These are phyloP conservation scores for Pao palembangensis DNA, from an alignment of 2,113 vertebrate genomes.

Conservation along the genomic window DNA sequence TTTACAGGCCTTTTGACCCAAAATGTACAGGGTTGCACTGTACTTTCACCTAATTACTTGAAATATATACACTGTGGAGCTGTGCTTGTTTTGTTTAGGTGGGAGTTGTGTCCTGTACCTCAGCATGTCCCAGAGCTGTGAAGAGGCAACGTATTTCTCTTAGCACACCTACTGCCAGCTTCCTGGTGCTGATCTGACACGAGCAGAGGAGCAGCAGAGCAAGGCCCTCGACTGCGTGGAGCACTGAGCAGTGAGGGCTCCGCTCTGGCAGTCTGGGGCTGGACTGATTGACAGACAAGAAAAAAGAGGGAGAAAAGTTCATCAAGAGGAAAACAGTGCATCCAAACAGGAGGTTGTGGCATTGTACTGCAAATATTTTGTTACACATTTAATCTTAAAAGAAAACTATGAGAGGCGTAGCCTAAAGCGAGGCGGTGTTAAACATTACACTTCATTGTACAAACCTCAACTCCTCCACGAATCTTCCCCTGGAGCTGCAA, in stretches of 20 bases:
- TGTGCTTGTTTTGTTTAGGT: too few species aligned
- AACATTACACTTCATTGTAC: neutral
- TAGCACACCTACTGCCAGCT: constrained; percentile 91
- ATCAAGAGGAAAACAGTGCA: neutral
- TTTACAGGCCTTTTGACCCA: too few species aligned
- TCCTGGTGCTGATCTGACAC: constrained; percentile 92
- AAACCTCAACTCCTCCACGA: constrained; percentile 81
- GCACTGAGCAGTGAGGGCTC: constrained; percentile 86
- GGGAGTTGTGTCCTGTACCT: constrained; percentile 74
- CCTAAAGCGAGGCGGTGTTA: too few species aligned
- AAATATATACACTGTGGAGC: too few species aligned
- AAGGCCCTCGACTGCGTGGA: constrained; percentile 93
- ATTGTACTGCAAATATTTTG: neutral
- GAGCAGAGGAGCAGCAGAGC: constrained; percentile 94
- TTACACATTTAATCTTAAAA: too few species aligned
- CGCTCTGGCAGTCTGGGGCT: constrained; percentile 82
- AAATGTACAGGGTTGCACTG: too few species aligned
- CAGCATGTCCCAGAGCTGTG: constrained; percentile 87
- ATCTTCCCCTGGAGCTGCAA: constrained; percentile 87
- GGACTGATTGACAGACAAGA: constrained; percentile 73
- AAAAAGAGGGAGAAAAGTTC: neutral
- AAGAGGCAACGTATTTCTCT: constrained; percentile 93
- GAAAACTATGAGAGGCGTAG: too few species aligned
- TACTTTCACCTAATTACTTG: too few species aligned
- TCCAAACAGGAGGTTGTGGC: neutral